Conservation (phyloP, 2,888 invertebrate species). For the Athrips mouffetella region DNA sequence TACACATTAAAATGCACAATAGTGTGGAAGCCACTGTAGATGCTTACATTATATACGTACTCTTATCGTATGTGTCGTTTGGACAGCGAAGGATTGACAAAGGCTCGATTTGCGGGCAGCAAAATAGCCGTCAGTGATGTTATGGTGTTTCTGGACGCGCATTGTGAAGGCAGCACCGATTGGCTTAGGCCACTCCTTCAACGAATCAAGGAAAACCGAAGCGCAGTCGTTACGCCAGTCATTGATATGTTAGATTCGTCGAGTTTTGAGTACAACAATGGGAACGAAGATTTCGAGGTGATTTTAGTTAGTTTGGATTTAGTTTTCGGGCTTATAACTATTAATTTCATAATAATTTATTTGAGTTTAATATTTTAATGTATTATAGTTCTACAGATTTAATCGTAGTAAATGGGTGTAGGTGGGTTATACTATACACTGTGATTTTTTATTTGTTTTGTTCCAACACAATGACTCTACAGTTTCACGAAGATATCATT, state of each 20-base stretch:
- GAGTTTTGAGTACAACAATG: constrained; percentile 63
- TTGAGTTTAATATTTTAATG: too few species aligned
- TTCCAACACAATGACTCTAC: too few species aligned
- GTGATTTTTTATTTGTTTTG: too few species aligned
- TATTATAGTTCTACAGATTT: too few species aligned
- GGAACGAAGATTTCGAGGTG: constrained; percentile 32
- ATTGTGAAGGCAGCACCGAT: constrained; percentile 79
- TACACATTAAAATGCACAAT: too few species aligned
- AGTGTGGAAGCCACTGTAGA: too few species aligned
- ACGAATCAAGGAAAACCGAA: constrained; percentile 75
- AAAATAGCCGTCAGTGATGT: neutral
- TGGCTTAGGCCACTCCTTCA: constrained; percentile 84
- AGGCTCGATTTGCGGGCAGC: constrained; percentile 80
- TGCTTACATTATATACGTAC: too few species aligned
- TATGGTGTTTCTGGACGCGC: constrained; percentile 87
- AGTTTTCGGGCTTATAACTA: too few species aligned
- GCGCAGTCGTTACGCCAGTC: constrained; percentile 3
- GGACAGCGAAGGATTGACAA: constrained; percentile 50
- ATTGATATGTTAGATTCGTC: constrained; percentile 29
- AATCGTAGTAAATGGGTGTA: too few species aligned
- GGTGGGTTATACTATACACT: neutral
- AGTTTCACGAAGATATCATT: too few species aligned
- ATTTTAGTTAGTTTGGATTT: neutral
- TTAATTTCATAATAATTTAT: too few species aligned
- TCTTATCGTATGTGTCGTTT: too few species aligned